A percentile compares a stretch with the other conserved stretches of the same genome.
Evolutionary conservation across 2,888 invertebrate species (phyloP).

Genomic region (Limenitis camilla): DNA sequence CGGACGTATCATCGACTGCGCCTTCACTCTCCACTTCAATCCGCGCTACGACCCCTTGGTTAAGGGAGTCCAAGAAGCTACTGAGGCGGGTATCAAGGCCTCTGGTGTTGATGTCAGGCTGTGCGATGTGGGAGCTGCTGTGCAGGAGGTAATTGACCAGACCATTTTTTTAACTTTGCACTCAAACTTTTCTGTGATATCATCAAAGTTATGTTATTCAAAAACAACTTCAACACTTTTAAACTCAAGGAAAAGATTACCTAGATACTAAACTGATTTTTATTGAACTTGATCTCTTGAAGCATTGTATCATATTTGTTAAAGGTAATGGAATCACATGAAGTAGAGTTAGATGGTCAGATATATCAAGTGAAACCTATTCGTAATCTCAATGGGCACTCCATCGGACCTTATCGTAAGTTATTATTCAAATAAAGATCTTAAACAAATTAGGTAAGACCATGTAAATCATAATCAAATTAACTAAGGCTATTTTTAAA

Average conservation of each 20-base stretch:
- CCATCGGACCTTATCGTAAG: slow-evolving; percentile 98
- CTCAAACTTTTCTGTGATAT: background rate
- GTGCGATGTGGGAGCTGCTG: slow-evolving; percentile 96
- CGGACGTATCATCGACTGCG: slow-evolving; percentile 98
- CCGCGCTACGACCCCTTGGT: slow-evolving; percentile 95
- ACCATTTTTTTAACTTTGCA: background rate
- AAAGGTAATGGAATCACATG: slow-evolving; percentile 98
- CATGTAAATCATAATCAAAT: background rate
- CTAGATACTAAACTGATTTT: too few relatives aligned
- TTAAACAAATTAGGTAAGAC: background rate
- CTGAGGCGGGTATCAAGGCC: slow-evolving; percentile 96
- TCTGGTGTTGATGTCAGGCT: slow-evolving; percentile 97
- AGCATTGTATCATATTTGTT: background rate
- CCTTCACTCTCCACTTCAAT: slow-evolving; percentile 97
- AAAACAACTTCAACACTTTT: too few relatives aligned
- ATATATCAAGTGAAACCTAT: slow-evolving; percentile 97
- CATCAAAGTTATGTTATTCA: background rate
- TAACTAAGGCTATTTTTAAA: too few relatives aligned
- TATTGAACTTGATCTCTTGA: too few relatives aligned
- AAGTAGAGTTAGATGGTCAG: slow-evolving; percentile 97
- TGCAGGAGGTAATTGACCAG: slow-evolving; percentile 82
- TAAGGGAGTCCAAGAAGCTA: slow-evolving; percentile 97
- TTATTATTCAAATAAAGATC: slow-evolving; percentile 22
- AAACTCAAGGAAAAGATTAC: too few relatives aligned
- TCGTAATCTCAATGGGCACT: slow-evolving; percentile 98